Evolutionary conservation across 2,113 vertebrate genomes (phyloP), one percentile per base, ranked within the genome.

Genomic region (Xiphias gladius): DNA sequence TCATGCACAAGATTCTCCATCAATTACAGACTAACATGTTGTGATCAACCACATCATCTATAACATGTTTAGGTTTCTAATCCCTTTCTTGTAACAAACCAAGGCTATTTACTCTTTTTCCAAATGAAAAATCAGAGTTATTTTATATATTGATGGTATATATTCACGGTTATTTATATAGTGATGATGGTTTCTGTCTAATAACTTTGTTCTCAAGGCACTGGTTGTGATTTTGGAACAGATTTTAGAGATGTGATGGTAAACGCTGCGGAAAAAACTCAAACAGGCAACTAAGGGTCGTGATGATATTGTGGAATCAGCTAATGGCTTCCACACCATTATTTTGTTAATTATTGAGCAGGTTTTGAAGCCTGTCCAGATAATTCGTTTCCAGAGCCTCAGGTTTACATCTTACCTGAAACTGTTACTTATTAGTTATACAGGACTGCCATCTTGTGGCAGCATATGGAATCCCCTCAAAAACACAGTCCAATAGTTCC

Each of bases 401-500:
- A 14, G n/a, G 19, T 62, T 39, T 8, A 26, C 4, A 0, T 1
- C 10, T 28, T 10, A 12, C n/a, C 10, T 12, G 12, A 35, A 65
- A 8, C 2, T 43, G 26, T 22, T 3, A 17, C 10, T 65, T 11
- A 79, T 80, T 28, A 26, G 20, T 73, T 67, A 88, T 79, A 59
- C 73, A 0, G 59, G 66, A 85, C 73, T 84, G 73, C 88, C 84
- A 85, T 79, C 90, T 58, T 6, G 84, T 88, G 90, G 84, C 52
- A 22, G 1, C 3, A 66, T 3, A 0, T 41, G 58, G 20, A 19
- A 37, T 12, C 2, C 0, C 19, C 12, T 58, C 10, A 24, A 58
- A 54, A 17, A 48, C 9, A 13, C 32, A 1, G 7, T 13, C 20
- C 19, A 7, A 22, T 4, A 5, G 7, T 11, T 52, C 22, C 13